Evolutionary conservation across 2,113 vertebrate species (phyloP).

Genomic region (Mola mola): DNA sequence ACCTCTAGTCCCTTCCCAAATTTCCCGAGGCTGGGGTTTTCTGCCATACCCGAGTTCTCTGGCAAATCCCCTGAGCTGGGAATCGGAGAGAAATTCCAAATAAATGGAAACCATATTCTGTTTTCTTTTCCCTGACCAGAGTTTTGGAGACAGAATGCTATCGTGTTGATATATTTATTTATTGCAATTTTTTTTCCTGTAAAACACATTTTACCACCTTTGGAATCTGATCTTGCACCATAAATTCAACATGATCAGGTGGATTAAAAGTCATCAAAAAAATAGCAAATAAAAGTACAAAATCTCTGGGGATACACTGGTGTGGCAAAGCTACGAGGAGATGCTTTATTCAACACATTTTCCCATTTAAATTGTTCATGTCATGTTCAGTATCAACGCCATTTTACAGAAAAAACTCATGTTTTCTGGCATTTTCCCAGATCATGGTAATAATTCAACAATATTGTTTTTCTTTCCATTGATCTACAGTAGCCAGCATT

Average conservation of each 20-base stretch:
- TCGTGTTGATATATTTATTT: too few relatives aligned
- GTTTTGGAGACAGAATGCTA: conserved; percentile 42
- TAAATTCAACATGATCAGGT: conserved; percentile 5
- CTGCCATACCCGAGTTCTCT: conserved; percentile 60
- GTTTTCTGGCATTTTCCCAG: background rate
- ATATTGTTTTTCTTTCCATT: too few relatives aligned
- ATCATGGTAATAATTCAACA: background rate
- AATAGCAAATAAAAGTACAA: background rate
- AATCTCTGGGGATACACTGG: conserved; percentile 6
- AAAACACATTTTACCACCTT: background rate
- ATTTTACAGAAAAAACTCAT: too few relatives aligned
- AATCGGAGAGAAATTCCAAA: conserved; percentile 68
- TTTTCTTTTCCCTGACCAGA: conserved; percentile 52
- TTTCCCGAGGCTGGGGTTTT: conserved; percentile 45
- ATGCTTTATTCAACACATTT: too few relatives aligned
- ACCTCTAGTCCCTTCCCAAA: conserved; percentile 56
- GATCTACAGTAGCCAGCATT: background rate
- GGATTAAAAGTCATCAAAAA: background rate
- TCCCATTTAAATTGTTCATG: background rate
- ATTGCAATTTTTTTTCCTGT: conserved; percentile 9
- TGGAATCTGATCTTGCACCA: conserved; percentile 8
- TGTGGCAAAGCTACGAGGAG: conserved; percentile 19
- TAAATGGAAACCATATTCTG: conserved; percentile 74
- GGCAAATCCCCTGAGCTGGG: conserved; percentile 47
- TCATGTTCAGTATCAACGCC: background rate